Conservation (phyloP, 2,113 vertebrate species). For the Sus scrofa region DNA sequence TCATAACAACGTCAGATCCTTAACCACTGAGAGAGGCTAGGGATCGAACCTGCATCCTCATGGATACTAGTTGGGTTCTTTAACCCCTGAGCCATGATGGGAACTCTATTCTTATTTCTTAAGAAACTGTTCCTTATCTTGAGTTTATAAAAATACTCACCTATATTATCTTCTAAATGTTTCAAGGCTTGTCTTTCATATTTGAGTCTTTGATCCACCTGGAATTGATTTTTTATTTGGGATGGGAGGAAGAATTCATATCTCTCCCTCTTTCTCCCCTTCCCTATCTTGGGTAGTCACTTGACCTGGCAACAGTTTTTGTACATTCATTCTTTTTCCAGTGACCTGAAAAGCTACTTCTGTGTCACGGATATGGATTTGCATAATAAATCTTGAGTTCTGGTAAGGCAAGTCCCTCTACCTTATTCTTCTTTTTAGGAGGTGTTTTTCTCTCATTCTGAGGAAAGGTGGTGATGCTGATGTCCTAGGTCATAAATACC, state of each 20-base stretch:
- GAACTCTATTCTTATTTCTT: no score
- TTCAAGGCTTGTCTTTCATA: background rate
- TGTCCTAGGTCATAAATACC: background rate
- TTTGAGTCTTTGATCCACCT: background rate
- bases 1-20: no score
- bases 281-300: background rate
- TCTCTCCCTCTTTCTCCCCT: background rate
- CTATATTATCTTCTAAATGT: background rate
- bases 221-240: background rate
- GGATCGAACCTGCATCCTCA: no score
- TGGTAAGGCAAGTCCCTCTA: background rate
- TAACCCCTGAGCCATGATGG: no score
- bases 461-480: background rate
- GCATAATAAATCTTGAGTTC: background rate
- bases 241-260: background rate
- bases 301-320: background rate
- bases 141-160: background rate
- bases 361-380: background rate
- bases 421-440: conserved; percentile 23
- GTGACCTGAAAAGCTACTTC: background rate
- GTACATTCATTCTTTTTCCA: background rate
- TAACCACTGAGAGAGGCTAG: no score
- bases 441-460: background rate
- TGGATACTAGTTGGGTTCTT: no score
- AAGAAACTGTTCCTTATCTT: background rate